Base-by-base conservation (phyloP, 2,113 vertebrate genomes). In the Aix galericulata region DNA sequence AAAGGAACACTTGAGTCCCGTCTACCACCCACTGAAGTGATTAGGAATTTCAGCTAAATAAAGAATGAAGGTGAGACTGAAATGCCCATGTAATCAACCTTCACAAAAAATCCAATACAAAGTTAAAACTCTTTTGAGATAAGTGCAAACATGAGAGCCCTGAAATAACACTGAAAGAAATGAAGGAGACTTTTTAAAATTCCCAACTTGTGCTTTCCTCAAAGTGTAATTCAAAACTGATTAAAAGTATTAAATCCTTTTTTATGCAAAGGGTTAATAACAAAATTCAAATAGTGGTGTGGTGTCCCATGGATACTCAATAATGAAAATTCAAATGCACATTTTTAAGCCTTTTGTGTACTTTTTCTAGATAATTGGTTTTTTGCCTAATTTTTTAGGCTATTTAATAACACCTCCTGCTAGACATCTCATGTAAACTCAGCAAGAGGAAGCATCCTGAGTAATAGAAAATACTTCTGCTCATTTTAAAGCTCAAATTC, bases 381-480 rank as follows among this genome's bases (percentile, higher is more conserved):
- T 98, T 95, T 97, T 96, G 91, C 95, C 93, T 98, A 98, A 98
- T 97, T 98, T 52, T 97, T 97, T 93, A 97, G 91, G 97, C 97
- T 97, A 92, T 98, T 98, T 97, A 98, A 98, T 98, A 98, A 98
- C 95, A 97, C 97, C 98, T 98, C 98, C 98, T 97, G 98, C 98
- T 97, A 98, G 97, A 98, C 83, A 93, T 97, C 95, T 97, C 97
- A 96, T 98, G 98, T 98, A 97, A 97, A 98, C 98, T 98, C 98
- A 98, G 98, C 98, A 96, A 98, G 98, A 98, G 96, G 97, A 99
- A 98, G 96, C 97, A 97, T 98, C 96, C 82, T 92, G 96, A 98
- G 97, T 97, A 98, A 98, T 97, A 97, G 97, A 97, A 96, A 98
- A 97, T 98, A 98, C 97, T 98, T 98, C 95, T 97, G 97, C 94